phyloP scores from a whole-genome alignment of 1,140 invertebrate species.

The Neodiprion lecontei region DNA sequence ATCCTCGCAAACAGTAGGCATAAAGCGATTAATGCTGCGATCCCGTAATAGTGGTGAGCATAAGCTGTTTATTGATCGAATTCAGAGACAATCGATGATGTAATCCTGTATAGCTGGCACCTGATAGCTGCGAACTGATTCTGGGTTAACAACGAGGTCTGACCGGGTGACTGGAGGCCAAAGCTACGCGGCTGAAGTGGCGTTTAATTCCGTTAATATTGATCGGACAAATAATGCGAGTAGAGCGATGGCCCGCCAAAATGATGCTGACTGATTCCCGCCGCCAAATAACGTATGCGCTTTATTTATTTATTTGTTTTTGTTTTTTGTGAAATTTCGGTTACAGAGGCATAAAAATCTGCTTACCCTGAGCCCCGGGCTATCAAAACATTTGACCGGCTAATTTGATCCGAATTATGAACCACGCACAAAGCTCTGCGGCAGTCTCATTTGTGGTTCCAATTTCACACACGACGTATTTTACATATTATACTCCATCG shows the following conservation, averaged over 20 bases:
- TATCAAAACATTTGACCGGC: too few species aligned
- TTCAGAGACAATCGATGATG: background rate
- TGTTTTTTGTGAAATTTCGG: too few species aligned
- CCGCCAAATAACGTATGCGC: too few species aligned
- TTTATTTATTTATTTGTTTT: too few species aligned
- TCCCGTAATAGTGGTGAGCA: background rate
- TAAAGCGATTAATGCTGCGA: background rate
- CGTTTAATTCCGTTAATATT: slow-evolving; percentile 8
- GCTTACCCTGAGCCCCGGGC: too few species aligned
- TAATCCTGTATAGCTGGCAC: background rate
- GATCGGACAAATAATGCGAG: background rate
- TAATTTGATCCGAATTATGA: too few species aligned
- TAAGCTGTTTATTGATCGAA: background rate
- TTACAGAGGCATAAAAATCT: too few species aligned
- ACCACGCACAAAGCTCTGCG: too few species aligned
- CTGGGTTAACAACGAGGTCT: background rate
- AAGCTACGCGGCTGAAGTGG: background rate
- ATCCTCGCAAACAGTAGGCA: background rate
- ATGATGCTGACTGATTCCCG: background rate
- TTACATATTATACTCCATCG: too few species aligned
- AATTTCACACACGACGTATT: too few species aligned
- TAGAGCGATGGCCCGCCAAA: background rate
- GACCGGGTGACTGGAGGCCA: background rate
- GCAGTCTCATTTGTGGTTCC: too few species aligned
- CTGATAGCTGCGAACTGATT: slow-evolving; percentile 1